phyloP scores from a whole-genome alignment of 2,888 invertebrate species.

The Operophtera brumata region DNA sequence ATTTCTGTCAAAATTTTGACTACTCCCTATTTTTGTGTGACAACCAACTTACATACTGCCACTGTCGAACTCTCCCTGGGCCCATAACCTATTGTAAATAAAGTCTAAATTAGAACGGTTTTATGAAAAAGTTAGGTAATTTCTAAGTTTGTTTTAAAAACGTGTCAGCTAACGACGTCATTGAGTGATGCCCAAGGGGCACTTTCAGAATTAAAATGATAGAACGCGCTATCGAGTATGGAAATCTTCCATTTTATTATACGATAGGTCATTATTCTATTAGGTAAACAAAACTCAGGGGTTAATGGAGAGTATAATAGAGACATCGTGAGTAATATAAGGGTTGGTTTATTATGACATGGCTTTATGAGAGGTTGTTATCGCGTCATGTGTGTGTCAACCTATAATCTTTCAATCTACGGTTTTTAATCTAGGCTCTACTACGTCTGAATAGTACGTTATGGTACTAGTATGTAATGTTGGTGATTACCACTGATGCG shows the following conservation, averaged over 20 bases:
- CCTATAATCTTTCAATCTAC: too few species aligned
- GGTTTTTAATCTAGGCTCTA: too few species aligned
- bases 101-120: conserved; percentile 16
- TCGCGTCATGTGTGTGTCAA: conserved; percentile 19
- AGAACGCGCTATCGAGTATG: conserved; percentile 75
- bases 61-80: background rate
- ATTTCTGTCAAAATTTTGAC: conserved; percentile 60
- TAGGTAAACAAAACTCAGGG: conserved; percentile 74
- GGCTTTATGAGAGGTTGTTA: conserved; percentile 36
- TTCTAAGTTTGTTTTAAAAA: conserved; percentile 37
- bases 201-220: conserved; percentile 78
- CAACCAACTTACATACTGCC: conserved; percentile 28
- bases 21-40: conserved; percentile 45
- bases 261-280: conserved; percentile 79
- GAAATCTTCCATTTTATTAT: conserved; percentile 80
- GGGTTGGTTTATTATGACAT: conserved; percentile 46
- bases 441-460: too few species aligned
- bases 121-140: background rate
- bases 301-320: conserved; percentile 56
- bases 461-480: too few species aligned
- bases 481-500: too few species aligned
- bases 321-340: conserved; percentile 65
- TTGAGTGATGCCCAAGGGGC: conserved; percentile 64
- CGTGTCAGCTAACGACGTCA: conserved; percentile 66
- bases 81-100: conserved; percentile 11